Evolutionary conservation across 2,113 vertebrate species (phyloP), one percentile per base, ranked within the genome.

Genomic region (Hippocampus zosterae): DNA sequence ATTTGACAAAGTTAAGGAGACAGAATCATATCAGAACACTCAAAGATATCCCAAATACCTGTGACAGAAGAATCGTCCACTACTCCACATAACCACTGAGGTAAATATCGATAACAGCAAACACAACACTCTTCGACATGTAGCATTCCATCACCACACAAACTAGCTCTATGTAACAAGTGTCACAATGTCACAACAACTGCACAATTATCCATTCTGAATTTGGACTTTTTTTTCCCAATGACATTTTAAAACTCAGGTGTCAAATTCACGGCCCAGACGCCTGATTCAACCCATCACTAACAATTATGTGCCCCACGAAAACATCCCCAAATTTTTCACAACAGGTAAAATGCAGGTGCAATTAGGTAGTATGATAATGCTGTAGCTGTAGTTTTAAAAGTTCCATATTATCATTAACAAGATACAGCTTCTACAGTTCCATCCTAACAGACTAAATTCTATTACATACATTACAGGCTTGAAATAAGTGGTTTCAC

Each of bases 91-190:
- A 56, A 67, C 53, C 68, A 67, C 72, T 29, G 25, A 40, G 2
- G 2, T n/a, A 76, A 65, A 75, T 41, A 16, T 40, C 65, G 46
- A 37, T 69, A 73, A 57, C 65, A 50, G 53, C 42, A 3, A 70
- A 62, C 61, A 21, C 8, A 8, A 48, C 33, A 48, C 21, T 75
- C 68, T 37, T 37, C 6, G 77, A 71, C 56, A 68, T 61, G 55
- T 60, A 78, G 71, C 52, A 70, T 59, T 42, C 29, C 48, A 25
- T 66, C 15, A 41, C 66, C 42, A 37, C 40, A 82, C 71, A 69
- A 70, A 41, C 2, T 3, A 29, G 42, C 11, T 65, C 33, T 23
- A 75, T 53, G 52, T 44, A 40, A 78, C 18, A 25, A 27, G 63
- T 50, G 80, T 23, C 60, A 66, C 53, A 37, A 59, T 61, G 57